Conservation (phyloP, 2,797 vertebrate genomes). For the Simalia tracyae region DNA sequence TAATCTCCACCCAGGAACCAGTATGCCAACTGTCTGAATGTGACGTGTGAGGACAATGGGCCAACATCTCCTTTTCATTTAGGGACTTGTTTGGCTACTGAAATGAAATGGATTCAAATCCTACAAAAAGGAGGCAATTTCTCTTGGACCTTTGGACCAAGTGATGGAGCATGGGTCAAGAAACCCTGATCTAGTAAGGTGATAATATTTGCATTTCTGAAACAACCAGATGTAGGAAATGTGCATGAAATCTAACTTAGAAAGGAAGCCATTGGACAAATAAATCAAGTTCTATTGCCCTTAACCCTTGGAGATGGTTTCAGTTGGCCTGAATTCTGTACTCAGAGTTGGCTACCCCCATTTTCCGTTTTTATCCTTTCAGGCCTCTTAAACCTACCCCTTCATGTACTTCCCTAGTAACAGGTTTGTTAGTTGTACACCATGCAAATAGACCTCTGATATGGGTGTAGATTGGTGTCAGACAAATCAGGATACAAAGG, state of each 20-base stretch:
- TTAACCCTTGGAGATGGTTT: background rate
- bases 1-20: too few species aligned
- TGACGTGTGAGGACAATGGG: too few species aligned
- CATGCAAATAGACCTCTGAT: background rate
- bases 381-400: background rate
- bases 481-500: background rate
- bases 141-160: too few species aligned
- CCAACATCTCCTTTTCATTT: too few species aligned
- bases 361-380: background rate
- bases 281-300: background rate
- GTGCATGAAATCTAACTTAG: background rate
- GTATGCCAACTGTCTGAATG: too few species aligned
- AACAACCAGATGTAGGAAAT: background rate
- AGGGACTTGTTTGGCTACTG: too few species aligned
- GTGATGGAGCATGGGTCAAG: too few species aligned
- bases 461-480: background rate
- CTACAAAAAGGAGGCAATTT: too few species aligned
- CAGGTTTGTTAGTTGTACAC: background rate
- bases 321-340: background rate
- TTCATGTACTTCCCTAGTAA: background rate
- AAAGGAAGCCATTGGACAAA: background rate
- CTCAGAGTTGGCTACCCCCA: background rate
- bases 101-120: too few species aligned
- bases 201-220: too few species aligned
- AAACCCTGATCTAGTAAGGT: too few species aligned